Percentiles rank a stretch among this genome's conserved stretches.
Evolutionary conservation across 1,140 invertebrate species (phyloP).

Genomic region (Pogonus chalceus): DNA sequence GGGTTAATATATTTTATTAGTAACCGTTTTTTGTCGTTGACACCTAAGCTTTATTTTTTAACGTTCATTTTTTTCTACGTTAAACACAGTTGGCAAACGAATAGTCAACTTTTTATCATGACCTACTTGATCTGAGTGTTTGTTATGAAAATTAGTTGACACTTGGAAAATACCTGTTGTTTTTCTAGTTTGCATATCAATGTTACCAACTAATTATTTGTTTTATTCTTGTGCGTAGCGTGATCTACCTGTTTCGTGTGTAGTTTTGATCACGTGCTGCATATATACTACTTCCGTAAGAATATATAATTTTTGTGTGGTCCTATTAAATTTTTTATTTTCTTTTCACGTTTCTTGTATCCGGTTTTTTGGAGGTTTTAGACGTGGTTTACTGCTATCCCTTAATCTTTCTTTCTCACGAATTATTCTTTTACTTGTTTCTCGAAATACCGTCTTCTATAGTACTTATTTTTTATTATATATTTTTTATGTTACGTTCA

Average conservation of each 20-base stretch:
- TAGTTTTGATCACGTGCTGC: background rate
- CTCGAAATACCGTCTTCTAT: too few species aligned
- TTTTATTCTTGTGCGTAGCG: background rate
- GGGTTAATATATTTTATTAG: slow-evolving; percentile 9
- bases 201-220: background rate
- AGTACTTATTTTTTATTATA: too few species aligned
- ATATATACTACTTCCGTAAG: background rate
- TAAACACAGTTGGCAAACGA: background rate
- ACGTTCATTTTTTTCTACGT: slow-evolving; percentile 2
- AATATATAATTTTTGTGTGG: slow-evolving; percentile 6
- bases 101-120: background rate
- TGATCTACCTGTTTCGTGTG: background rate
- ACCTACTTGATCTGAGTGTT: background rate
- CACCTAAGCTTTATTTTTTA: slow-evolving; percentile 14
- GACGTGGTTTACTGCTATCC: background rate
- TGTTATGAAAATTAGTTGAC: background rate
- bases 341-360: background rate
- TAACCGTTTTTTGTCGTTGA: slow-evolving; percentile 20
- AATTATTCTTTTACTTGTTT: background rate
- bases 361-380: background rate
- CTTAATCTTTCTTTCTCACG: background rate
- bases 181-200: background rate
- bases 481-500: too few species aligned
- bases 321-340: background rate
- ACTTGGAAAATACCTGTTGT: background rate